Base-by-base conservation (phyloP, 2,888 invertebrate species). In the Apeira syringaria region DNA sequence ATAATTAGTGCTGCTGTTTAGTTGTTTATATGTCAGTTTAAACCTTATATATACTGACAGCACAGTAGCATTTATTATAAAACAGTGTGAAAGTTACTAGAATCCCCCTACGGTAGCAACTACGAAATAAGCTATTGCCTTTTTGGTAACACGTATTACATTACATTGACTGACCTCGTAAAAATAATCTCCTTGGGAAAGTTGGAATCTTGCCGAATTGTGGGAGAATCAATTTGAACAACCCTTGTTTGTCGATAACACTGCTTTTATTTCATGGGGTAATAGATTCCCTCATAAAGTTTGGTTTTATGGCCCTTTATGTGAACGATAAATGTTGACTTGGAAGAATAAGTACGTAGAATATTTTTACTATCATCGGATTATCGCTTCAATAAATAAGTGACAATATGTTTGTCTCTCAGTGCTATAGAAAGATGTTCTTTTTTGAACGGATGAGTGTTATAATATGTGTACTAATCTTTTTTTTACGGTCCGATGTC, bases 281-380 rank as follows among this genome's bases (percentile, higher is more conserved):
- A 46, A 48, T 48, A 48, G 53, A 49, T 53, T 51, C 45, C 45
- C 47, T 41, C 49, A 47, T 55, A 55, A 49, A 53, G 49, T 49
- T 46, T 34, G 29, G 45, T 50, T 56, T 56, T 56, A 56, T 53
- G 45, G 45, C 49, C 52, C 40, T 51, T 49, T 46, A 40, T 39
- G 38, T 34, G 38, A 22, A 27, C 39, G 37, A 46, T 46, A 46
- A 45, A 46, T 40, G 45, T 46, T 40, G 35, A 35, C 45, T 46
- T 12, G 35, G 15, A 30, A 34, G 34, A 28, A 25, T 27, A 15
- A 22, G 39, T 30, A 35, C 26, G 45, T 5, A 27, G 15, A 28
- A 22, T 27, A 18, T 13, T 31, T 26, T 22, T 36, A 36, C 27
- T 17, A 43, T 43, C 31, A 24, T 24, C 30, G 26, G 22, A 27